These are phyloP conservation scores for Brachyrhaphis roseni DNA, from an alignment of 2,797 vertebrate genomes.

Conservation along the genomic window DNA sequence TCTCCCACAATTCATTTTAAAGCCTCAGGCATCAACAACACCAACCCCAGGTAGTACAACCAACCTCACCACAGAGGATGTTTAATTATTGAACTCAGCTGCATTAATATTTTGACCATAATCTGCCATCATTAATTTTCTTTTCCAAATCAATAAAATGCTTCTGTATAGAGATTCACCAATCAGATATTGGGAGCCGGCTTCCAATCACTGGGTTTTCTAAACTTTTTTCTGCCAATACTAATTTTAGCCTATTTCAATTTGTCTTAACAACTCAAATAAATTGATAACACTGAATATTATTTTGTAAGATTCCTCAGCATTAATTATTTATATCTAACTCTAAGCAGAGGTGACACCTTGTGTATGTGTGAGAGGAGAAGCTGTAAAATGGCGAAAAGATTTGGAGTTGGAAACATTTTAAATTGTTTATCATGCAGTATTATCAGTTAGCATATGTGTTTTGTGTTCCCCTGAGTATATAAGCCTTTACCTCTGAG, in stretches of 20 bases:
- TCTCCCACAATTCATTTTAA: slow-evolving; percentile 64
- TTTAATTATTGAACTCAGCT: slow-evolving; percentile 18
- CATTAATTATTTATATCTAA: background rate
- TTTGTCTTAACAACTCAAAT: background rate
- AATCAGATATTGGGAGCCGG: background rate
- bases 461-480: background rate
- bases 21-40: slow-evolving; percentile 28
- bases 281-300: background rate
- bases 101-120: slow-evolving; percentile 8
- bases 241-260: background rate
- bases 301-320: background rate
- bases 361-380: background rate
- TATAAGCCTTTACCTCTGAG: background rate
- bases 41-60: slow-evolving; percentile 7
- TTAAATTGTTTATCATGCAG: background rate
- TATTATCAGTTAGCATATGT: background rate
- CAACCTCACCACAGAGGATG: slow-evolving; percentile 24
- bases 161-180: background rate
- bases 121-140: background rate
- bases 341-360: background rate
- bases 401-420: background rate
- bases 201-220: background rate
- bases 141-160: background rate
- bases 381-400: background rate
- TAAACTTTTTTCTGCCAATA: background rate